Base-by-base conservation (phyloP, 2,888 invertebrate genomes). In the Nomada ruficornis region DNA sequence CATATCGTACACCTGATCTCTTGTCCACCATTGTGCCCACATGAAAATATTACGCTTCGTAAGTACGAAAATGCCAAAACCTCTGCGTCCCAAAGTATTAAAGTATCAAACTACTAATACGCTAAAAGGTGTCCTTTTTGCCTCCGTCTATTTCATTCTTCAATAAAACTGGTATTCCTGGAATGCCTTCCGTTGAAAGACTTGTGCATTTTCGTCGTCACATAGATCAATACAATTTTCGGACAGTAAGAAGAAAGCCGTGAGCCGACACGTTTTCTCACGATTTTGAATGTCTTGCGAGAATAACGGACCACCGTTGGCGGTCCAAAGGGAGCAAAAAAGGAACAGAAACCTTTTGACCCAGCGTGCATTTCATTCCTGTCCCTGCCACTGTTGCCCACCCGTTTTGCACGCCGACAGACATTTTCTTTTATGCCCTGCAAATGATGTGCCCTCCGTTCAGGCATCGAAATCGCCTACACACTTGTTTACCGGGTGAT, bases 401-500 rank as follows among this genome's bases (percentile, higher is more conserved):
- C 26, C 7, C 54, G 29, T 64, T 60, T 65, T 64, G 20, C 57
- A 11, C 42, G 55, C 15, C 42, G 23, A 36, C 71, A 29, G 64
- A 54, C 63, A 62, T 59, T 52, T 74, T 70, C 85, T 72, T 88
- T 86, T 62, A 72, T 69, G 67, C 50, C 71, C 23, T 20, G 77
- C 63, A 60, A 84, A 80, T 60, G 77, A 81, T 64, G 76, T 20
- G 68, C 76, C 60, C 71, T 78, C 88, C 79, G 84, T 83, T 85
- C 91, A 82, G 89, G 92, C 92, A 87, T 92, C 92, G 92, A 92
- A 92, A 90, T 92, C 92, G 90, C 92, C 86, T 82, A 88, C 87
- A 60, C 73, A 62, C 80, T 82, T 83, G 83, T 83, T 80, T 83
- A 82, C 84, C 72, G 80, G 87, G 90, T 83, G 90, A 90, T 73